These are phyloP conservation scores for Molossus alvarezi DNA, from an alignment of 2,797 vertebrate species.

Conservation along the genomic window DNA sequence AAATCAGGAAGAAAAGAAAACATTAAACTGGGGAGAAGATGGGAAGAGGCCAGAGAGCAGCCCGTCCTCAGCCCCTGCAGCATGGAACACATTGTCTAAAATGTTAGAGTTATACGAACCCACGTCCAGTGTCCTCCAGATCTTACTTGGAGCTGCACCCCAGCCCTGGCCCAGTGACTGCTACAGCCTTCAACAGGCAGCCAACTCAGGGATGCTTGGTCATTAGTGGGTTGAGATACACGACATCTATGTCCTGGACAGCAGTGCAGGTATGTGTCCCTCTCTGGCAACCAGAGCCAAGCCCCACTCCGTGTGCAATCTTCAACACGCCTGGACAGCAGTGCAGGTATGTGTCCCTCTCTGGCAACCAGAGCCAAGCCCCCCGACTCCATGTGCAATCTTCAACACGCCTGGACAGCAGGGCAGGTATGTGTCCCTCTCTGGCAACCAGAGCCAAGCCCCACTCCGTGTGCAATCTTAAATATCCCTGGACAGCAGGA, in stretches of 20 bases:
- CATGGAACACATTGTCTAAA: background rate
- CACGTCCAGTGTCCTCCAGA: accelerated
- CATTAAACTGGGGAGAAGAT: background rate
- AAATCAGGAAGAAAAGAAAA: background rate
- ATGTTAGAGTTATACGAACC: background rate
- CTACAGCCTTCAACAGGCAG: background rate
- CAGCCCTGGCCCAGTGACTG: background rate
- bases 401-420: background rate
- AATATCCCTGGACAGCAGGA: background rate
- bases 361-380: too few species aligned
- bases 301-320: accelerated
- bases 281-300: background rate
- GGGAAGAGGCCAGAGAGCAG: background rate
- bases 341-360: too few species aligned
- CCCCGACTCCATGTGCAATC: too few species aligned
- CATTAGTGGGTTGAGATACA: too few species aligned
- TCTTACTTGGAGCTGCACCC: background rate
- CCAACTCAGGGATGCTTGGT: background rate
- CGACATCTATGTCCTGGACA: background rate
- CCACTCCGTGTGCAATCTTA: accelerated
- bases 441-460: background rate
- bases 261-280: background rate
- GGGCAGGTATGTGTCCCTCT: background rate
- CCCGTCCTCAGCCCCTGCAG: background rate
- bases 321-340: background rate